Evolutionary conservation across 2,113 vertebrate species (phyloP).

Genomic region (Mystacornis crossleyi): DNA sequence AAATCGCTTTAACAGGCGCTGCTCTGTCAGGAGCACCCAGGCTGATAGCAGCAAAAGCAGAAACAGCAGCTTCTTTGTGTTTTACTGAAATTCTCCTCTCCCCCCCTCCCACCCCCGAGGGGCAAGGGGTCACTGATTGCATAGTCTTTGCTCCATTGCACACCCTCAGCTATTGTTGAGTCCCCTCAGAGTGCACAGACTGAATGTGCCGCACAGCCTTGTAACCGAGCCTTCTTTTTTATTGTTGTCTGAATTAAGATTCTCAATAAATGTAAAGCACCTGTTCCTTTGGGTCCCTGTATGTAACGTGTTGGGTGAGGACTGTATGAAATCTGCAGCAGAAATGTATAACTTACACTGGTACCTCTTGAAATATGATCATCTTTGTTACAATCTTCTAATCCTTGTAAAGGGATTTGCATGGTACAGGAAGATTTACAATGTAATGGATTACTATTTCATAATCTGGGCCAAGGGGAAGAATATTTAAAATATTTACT

Average conservation of each 20-base stretch:
- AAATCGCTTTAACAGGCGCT: background rate
- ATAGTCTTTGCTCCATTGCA: slow-evolving; percentile 44
- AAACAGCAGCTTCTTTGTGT: slow-evolving; percentile 62
- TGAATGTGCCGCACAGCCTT: background rate
- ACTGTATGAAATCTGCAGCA: background rate
- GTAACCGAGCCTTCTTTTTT: background rate
- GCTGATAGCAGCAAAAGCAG: slow-evolving; percentile 24
- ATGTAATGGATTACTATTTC: slow-evolving; percentile 57
- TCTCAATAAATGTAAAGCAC: slow-evolving; percentile 16
- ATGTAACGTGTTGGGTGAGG: background rate
- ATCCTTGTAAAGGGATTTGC: slow-evolving; percentile 66
- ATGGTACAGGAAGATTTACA: slow-evolving; percentile 68
- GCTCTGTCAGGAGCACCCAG: background rate
- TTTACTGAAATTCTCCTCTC: slow-evolving; percentile 17
- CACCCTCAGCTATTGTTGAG: slow-evolving; percentile 31
- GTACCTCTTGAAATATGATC: slow-evolving; percentile 31
- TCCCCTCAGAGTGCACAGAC: background rate
- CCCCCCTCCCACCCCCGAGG: background rate
- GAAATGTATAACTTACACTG: background rate
- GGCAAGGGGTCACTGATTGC: slow-evolving; percentile 50
- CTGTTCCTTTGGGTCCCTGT: background rate
- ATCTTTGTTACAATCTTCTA: slow-evolving; percentile 51
- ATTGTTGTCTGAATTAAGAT: background rate
- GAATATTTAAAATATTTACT: slow-evolving; percentile 17
- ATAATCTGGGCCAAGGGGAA: background rate